These are phyloP conservation scores for Lutraria lutraria DNA, from an alignment of 2,888 invertebrate species.

Conservation along the genomic window DNA sequence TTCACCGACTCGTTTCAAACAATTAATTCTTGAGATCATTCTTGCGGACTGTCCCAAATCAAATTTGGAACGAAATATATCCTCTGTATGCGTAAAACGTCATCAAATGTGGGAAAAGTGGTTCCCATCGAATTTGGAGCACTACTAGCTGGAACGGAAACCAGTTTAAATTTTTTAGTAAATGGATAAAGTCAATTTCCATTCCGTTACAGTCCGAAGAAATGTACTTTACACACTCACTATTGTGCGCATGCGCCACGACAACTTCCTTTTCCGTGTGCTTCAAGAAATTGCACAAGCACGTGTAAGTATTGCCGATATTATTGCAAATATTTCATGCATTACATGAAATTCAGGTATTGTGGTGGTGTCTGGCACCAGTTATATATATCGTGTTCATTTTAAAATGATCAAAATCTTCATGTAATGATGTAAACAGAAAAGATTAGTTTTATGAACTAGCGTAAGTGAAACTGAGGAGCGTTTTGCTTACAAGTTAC, in stretches of 20 bases:
- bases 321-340: slow-evolving; percentile 14
- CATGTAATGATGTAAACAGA: neutral
- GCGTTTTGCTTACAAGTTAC: no score
- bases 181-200: neutral
- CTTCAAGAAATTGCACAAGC: slow-evolving; percentile 71
- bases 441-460: neutral
- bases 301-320: slow-evolving; percentile 66
- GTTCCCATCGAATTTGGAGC: no score
- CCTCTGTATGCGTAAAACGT: neutral
- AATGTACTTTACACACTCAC: neutral
- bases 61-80: neutral
- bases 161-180: no score
- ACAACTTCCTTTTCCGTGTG: slow-evolving; percentile 59
- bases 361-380: neutral
- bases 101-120: slow-evolving; percentile 28
- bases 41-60: neutral
- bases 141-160: no score
- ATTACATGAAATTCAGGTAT: neutral
- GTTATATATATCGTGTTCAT: neutral
- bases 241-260: slow-evolving; percentile 46
- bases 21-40: slow-evolving; percentile 45
- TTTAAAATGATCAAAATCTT: neutral
- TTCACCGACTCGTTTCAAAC: slow-evolving; percentile 77
- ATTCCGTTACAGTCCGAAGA: neutral
- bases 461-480: neutral